A percentile compares a stretch with the other conserved stretches of the same genome.
phyloP scores from a whole-genome alignment of 2,797 vertebrate species.

The Cuniculus paca region DNA sequence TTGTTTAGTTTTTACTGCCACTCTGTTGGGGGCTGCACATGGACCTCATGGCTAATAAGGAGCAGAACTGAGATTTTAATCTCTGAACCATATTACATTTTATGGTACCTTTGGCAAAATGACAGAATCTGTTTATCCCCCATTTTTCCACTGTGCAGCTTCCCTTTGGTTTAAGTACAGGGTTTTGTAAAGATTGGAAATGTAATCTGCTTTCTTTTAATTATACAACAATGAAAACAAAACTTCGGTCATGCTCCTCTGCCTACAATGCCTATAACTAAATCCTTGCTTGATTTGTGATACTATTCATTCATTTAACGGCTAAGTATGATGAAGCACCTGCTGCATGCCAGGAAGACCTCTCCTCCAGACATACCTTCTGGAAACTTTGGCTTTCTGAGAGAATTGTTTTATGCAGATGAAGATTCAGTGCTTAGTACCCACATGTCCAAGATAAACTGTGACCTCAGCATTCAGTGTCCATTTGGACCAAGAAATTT shows the following conservation, averaged over 20 bases:
- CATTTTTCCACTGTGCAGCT: not conserved
- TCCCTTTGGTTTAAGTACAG: not conserved
- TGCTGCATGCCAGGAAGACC: not conserved
- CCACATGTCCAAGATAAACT: not conserved
- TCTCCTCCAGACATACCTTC: not conserved
- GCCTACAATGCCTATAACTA: not conserved
- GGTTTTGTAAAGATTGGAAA: constrained; percentile 47
- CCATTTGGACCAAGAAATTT: not conserved
- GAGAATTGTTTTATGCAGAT: not conserved
- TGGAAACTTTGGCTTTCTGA: not conserved
- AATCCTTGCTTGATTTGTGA: not conserved
- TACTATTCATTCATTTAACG: not conserved
- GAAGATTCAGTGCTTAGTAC: not conserved
- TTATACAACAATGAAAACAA: not conserved
- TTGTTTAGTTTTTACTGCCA: not conserved
- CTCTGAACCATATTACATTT: not conserved
- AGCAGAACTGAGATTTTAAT: not conserved
- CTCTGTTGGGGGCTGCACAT: not conserved
- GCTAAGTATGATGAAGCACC: not conserved
- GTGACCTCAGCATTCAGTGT: constrained; percentile 11
- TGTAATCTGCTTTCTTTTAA: not conserved
- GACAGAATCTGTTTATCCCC: not conserved
- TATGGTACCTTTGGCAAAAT: not conserved
- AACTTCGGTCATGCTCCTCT: not conserved
- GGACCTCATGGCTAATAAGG: not conserved